Evolutionary conservation across 2,797 vertebrate genomes (phyloP).

Genomic region (Cryptoblepharus egeriae): DNA sequence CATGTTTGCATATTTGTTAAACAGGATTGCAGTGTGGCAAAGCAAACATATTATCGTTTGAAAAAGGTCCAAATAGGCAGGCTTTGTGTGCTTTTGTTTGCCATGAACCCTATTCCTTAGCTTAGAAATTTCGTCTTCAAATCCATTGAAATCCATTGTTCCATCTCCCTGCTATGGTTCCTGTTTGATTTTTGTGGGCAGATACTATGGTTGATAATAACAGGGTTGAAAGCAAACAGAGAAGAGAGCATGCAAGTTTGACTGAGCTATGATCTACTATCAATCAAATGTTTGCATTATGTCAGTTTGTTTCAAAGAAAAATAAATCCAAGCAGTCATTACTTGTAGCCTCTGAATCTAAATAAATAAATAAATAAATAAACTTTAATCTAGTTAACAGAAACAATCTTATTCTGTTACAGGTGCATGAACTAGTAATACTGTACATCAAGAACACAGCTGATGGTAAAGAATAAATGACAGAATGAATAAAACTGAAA

Average conservation of each 20-base stretch:
- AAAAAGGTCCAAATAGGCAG: not conserved
- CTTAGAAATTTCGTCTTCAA: not conserved
- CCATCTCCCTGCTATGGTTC: not conserved
- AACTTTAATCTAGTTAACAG: slow-evolving; percentile 12
- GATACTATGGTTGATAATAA: not conserved
- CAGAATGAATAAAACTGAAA: slow-evolving; percentile 8
- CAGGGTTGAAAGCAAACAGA: not conserved
- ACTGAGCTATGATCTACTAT: not conserved
- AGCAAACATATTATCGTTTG: not conserved
- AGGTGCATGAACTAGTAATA: not conserved
- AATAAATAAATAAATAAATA: too few species aligned
- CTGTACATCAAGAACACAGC: not conserved
- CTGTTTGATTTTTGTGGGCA: not conserved
- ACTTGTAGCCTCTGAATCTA: not conserved
- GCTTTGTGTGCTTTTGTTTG: not conserved
- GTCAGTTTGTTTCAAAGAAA: not conserved
- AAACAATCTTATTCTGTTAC: not conserved
- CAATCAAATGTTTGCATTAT: not conserved
- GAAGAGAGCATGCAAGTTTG: not conserved
- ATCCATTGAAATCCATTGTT: too few species aligned
- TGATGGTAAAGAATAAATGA: not conserved
- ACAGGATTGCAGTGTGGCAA: too few species aligned
- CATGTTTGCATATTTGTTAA: not conserved
- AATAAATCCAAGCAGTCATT: not conserved
- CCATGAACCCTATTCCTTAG: not conserved